phyloP scores from a whole-genome alignment of 2,888 invertebrate genomes.

The Pterostichus madidus region DNA sequence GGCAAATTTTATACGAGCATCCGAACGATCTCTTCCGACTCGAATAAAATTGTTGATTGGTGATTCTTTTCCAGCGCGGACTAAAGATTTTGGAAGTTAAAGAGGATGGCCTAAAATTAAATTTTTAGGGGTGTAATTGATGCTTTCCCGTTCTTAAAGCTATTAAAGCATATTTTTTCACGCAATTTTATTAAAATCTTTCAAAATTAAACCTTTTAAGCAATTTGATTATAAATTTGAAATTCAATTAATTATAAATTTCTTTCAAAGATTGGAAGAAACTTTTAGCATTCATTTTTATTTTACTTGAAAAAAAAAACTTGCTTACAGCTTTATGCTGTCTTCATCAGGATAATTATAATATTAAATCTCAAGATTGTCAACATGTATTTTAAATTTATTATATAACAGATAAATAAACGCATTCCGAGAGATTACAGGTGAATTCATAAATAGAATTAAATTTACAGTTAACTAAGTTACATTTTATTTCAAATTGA shows the following conservation, averaged over 20 bases:
- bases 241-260: conserved; percentile 2
- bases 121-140: conserved; percentile 27
- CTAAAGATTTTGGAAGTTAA: conserved; percentile 40
- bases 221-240: conserved; percentile 2
- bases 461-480: no score
- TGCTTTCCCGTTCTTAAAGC: conserved; percentile 28
- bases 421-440: no score
- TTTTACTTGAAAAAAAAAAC: no score
- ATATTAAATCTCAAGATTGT: no score
- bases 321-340: no score
- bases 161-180: conserved; percentile 23
- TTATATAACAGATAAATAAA: no score
- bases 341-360: no score
- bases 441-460: no score
- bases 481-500: no score
- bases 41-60: conserved; percentile 59
- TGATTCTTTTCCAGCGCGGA: conserved; percentile 48
- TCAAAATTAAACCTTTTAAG: conserved; percentile 10
- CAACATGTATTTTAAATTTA: no score
- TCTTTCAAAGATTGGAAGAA: not conserved
- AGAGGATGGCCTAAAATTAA: conserved; percentile 32
- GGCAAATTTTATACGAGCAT: conserved; percentile 53
- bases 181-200: conserved; percentile 22
- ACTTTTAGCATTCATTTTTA: no score
- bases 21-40: conserved; percentile 53